Conservation (phyloP, 2,113 vertebrate species). For the Paralichthys olivaceus region DNA sequence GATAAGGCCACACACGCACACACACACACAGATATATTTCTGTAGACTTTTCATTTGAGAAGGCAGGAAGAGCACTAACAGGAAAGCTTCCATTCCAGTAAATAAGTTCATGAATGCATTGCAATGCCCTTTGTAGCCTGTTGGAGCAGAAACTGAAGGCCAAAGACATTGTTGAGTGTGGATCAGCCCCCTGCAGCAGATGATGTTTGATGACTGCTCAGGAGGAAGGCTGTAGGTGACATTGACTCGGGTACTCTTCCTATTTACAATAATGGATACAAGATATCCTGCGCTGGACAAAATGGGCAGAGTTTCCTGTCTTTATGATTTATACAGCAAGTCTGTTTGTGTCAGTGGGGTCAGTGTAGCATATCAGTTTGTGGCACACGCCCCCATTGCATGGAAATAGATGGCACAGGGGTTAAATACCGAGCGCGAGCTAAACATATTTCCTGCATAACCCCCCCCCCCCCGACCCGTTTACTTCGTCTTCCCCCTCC, state of each 20-base stretch:
- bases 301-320: slow-evolving; percentile 3
- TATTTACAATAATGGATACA: slow-evolving; percentile 29
- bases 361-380: slow-evolving; percentile 22
- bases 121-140: not conserved
- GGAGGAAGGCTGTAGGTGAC: slow-evolving; percentile 20
- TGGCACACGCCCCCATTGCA: slow-evolving; percentile 27
- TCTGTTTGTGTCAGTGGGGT: slow-evolving; percentile 18
- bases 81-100: not conserved
- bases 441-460: slow-evolving; percentile 73
- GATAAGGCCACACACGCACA: too few relatives aligned
- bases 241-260: slow-evolving; percentile 1
- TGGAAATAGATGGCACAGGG: slow-evolving; percentile 68
- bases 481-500: slow-evolving; percentile 50
- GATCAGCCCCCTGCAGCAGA: not conserved
- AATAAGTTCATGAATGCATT: too few relatives aligned
- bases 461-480: slow-evolving; percentile 35
- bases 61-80: not conserved
- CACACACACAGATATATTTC: too few relatives aligned
- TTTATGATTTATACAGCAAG: not conserved
- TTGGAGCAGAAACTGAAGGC: slow-evolving; percentile 13
- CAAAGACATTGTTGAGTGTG: slow-evolving; percentile 23
- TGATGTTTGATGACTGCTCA: slow-evolving; percentile 41
- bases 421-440: slow-evolving; percentile 20
- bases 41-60: too few relatives aligned
- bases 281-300: not conserved